Percentiles rank a stretch among this genome's conserved stretches.
phyloP scores from a whole-genome alignment of 2,113 vertebrate species.

The Nycticorax nycticorax region DNA sequence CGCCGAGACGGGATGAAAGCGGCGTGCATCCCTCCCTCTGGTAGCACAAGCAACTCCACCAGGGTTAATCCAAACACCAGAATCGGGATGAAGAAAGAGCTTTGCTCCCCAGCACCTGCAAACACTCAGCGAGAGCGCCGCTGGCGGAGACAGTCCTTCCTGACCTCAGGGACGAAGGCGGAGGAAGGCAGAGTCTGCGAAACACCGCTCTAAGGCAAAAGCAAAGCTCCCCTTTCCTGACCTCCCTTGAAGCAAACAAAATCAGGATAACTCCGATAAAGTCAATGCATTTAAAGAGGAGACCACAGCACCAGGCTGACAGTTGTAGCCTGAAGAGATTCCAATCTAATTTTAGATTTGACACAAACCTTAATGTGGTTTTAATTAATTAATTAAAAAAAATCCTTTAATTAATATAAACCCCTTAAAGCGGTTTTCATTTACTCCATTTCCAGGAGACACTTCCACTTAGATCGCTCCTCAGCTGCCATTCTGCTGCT shows the following conservation, averaged over 20 bases:
- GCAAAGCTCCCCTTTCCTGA: not conserved
- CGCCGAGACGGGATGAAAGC: fast-evolving
- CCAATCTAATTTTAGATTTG: slow-evolving; percentile 22
- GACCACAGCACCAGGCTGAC: not conserved
- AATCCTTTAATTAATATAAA: slow-evolving; percentile 22
- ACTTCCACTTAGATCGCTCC: not conserved
- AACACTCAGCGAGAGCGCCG: fast-evolving
- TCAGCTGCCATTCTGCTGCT: not conserved
- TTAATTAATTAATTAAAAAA: not conserved
- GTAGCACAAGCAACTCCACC: not conserved
- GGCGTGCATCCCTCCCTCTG: not conserved
- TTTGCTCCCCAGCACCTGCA: not conserved
- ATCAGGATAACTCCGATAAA: not conserved
- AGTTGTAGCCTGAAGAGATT: slow-evolving; percentile 32
- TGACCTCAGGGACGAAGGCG: not conserved
- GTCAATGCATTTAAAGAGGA: slow-evolving; percentile 13
- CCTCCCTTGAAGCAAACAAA: not conserved
- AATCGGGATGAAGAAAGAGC: not conserved
- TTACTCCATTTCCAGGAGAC: not conserved
- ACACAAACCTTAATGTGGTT: slow-evolving; percentile 18
- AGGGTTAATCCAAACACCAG: not conserved
- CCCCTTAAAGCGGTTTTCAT: not conserved
- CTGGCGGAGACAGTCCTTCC: not conserved
- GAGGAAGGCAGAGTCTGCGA: not conserved
- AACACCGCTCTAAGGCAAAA: not conserved